Percentiles rank a stretch among this genome's conserved stretches.
Evolutionary conservation across 2,113 vertebrate genomes (phyloP).

Genomic region (Mionectes macconnelli): DNA sequence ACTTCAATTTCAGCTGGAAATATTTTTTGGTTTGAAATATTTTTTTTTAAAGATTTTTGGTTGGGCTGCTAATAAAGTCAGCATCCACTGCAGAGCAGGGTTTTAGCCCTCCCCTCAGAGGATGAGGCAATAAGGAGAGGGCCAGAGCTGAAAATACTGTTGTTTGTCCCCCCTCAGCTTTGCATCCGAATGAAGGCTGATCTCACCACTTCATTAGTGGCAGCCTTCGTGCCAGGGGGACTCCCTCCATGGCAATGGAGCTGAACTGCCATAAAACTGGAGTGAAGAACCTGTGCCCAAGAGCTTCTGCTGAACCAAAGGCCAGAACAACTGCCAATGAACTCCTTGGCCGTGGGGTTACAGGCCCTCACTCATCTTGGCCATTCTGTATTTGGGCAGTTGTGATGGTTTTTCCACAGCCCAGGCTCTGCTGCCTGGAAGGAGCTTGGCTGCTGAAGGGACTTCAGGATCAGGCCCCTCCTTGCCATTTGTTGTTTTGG

Average conservation of each 20-base stretch:
- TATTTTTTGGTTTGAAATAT: neutral
- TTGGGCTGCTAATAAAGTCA: neutral
- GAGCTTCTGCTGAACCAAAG: neutral
- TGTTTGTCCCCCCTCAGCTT: neutral
- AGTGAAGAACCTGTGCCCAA: neutral
- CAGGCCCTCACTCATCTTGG: neutral
- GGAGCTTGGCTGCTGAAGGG: neutral
- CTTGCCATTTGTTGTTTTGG: neutral
- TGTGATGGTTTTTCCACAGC: neutral
- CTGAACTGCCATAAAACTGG: neutral
- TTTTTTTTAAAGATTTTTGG: neutral
- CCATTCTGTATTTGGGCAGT: neutral
- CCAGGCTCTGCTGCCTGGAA: neutral
- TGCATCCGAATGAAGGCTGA: neutral
- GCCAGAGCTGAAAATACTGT: neutral
- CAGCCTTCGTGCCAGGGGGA: neutral
- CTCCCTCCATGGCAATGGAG: neutral
- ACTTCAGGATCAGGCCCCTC: neutral
- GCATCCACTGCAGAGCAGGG: rapidly evolving
- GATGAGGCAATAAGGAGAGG: neutral
- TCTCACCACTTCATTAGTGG: neutral
- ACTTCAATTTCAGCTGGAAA: neutral
- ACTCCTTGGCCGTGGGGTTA: neutral
- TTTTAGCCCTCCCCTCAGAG: neutral
- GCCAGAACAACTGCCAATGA: neutral